Base-by-base conservation (phyloP, 2,797 vertebrate species). In the Spheniscus humboldti region DNA sequence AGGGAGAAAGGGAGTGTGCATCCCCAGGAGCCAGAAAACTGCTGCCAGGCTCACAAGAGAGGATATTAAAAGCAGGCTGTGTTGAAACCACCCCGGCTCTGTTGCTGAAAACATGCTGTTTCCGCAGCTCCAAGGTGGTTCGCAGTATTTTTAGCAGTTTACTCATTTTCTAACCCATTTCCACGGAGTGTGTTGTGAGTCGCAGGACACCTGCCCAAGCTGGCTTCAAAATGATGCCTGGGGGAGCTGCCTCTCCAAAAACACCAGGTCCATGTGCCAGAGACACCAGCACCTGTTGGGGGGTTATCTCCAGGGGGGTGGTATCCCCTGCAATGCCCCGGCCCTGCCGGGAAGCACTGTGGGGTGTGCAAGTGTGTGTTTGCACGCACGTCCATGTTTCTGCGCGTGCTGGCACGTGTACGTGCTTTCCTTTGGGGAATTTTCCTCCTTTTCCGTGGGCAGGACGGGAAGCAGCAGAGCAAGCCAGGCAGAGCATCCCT, bases 351-450 rank as follows among this genome's bases (percentile, higher is more conserved):
- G 60, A 41, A 62, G 68, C 18, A 48, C 73, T 5, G 3, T 15
- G 47, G 14, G 27, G 28, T 4, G 7, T 22, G 9, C 31, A 27
- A 30, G n/a, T 0, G 24, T 11, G 47, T 10, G 39, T 20, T 63
- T 37, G 67, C 67, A 59, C 23, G 3, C 14, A 28, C 18, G 10
- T 2, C 7, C 6, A 0, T 2, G 15, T 50, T 69, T 59, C 60
- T 11, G 18, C 3, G 24, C 2, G 1, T 2, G 8, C 28, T 45
- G 8, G 19, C 79, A 62, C 2, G 6, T 2, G 5, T 30, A 15
- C 5, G 5, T 0, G 1, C 41, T 57, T 41, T 20, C 25, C 31
- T 53, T 62, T 30, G 1, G 14, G 48, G 71, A 41, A 8, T 75
- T 35, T n/a, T 22, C 39, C 45, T 45, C 55, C 47, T 68, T 39